Percentiles rank a stretch among this genome's conserved stretches.
phyloP scores from a whole-genome alignment of 2,113 vertebrate species.

The Pheucticus melanocephalus region DNA sequence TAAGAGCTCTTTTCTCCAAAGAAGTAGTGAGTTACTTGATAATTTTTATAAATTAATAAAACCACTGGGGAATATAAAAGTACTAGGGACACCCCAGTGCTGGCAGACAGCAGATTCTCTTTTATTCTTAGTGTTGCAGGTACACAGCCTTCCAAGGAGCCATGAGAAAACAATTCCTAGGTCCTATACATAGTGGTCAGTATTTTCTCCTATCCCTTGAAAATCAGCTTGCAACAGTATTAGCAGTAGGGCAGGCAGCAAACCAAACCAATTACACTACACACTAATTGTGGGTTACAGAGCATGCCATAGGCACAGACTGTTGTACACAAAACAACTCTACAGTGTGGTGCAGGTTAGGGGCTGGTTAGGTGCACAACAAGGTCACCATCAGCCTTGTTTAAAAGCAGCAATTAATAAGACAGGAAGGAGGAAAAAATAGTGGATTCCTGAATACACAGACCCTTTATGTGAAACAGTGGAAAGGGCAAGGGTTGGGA shows the following conservation, averaged over 20 bases:
- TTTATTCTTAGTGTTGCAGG: neutral
- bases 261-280: neutral
- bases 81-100: neutral
- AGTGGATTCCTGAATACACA: neutral
- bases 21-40: neutral
- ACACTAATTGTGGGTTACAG: neutral
- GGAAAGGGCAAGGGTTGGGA: neutral
- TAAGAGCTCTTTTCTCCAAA: neutral
- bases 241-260: neutral
- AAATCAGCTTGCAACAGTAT: neutral
- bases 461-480: neutral
- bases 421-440: neutral
- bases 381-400: neutral
- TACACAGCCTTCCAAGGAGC: neutral
- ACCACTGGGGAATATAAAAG: neutral
- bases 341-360: neutral
- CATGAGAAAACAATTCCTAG: neutral
- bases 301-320: neutral
- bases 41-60: neutral
- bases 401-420: constrained; percentile 1
- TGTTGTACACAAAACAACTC: neutral
- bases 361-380: neutral
- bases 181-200: neutral
- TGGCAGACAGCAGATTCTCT: neutral
- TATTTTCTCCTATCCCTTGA: neutral